Evolutionary conservation across 2,797 vertebrate species (phyloP).

Genomic region (Cuculus canorus): DNA sequence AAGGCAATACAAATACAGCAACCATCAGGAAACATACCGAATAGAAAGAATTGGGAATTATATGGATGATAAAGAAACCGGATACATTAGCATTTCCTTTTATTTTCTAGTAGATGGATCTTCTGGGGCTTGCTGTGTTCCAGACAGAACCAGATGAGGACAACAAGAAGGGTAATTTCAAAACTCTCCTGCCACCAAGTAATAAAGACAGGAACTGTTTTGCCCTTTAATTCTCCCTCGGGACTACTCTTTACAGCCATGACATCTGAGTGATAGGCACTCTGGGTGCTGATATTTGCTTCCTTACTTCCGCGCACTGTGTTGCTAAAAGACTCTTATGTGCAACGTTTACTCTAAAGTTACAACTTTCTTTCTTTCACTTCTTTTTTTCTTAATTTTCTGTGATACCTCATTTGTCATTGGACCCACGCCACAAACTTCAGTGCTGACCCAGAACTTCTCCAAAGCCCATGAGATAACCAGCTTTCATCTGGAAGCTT

Average conservation of each 20-base stretch:
- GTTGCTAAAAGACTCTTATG: neutral
- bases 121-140: neutral
- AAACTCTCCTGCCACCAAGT: neutral
- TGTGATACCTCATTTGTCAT: neutral
- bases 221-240: neutral
- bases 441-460: neutral
- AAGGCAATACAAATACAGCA: neutral
- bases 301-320: neutral
- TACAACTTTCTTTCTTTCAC: neutral
- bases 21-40: neutral
- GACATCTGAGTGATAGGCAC: neutral
- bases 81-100: neutral
- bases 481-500: neutral
- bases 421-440: neutral
- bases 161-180: neutral
- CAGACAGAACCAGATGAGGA: rapidly evolving
- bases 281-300: neutral
- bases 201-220: neutral
- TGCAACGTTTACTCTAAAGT: neutral
- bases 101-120: neutral
- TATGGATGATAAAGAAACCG: neutral
- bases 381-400: neutral
- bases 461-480: neutral
- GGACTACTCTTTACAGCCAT: neutral
- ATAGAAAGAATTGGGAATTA: neutral